Evolutionary conservation across 2,797 vertebrate species (phyloP).

Genomic region (Nannoperca obscura): DNA sequence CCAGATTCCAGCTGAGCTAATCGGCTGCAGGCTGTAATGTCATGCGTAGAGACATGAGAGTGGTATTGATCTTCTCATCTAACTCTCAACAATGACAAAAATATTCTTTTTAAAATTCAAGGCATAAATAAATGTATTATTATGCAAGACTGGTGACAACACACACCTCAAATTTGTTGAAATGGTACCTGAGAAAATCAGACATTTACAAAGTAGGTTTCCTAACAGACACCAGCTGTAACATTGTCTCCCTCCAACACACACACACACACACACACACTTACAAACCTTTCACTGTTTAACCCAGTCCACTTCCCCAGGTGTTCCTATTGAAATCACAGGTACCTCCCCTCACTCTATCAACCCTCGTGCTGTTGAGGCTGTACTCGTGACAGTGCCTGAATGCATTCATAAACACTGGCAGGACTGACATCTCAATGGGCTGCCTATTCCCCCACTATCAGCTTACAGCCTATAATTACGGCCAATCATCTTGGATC

Average conservation of each 20-base stretch:
- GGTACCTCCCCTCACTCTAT: conserved; percentile 50
- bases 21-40: neutral
- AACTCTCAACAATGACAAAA: neutral
- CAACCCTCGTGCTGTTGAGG: conserved; percentile 51
- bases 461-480: conserved; percentile 88
- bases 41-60: neutral
- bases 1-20: conserved; percentile 1
- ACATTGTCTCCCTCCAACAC: conserved; percentile 14
- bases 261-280: conserved; percentile 7
- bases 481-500: conserved; percentile 86
- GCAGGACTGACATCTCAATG: conserved; percentile 84
- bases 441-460: conserved; percentile 82
- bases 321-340: conserved; percentile 73
- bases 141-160: neutral
- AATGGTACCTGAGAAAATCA: neutral
- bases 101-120: neutral
- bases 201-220: neutral
- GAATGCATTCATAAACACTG: conserved; percentile 75
- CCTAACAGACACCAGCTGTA: conserved; percentile 46
- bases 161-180: neutral
- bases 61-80: neutral
- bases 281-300: conserved; percentile 66
- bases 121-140: neutral
- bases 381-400: conserved; percentile 62
- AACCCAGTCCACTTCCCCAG: conserved; percentile 64